Conservation (phyloP, 2,113 vertebrate species). For the Odontophorus gujanensis region DNA sequence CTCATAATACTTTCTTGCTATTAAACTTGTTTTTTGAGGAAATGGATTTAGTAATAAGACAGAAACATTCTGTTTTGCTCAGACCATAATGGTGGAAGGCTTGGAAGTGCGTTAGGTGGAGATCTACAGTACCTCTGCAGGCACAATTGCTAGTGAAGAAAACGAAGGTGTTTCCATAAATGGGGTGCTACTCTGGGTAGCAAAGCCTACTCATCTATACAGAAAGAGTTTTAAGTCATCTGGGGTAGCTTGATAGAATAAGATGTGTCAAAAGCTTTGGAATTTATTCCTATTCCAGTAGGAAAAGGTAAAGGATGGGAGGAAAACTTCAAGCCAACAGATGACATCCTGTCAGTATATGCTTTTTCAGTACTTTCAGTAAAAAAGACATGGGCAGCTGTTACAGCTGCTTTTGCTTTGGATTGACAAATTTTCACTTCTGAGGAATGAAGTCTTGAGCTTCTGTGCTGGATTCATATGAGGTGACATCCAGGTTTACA, state of each 20-base stretch:
- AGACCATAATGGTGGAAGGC: background rate
- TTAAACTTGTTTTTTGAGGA: background rate
- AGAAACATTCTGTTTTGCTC: too few species aligned
- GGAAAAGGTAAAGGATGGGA: background rate
- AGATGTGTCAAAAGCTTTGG: background rate
- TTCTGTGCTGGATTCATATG: background rate
- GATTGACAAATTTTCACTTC: background rate
- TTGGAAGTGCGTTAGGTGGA: background rate
- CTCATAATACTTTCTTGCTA: background rate
- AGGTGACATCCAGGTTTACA: background rate
- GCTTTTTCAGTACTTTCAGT: background rate
- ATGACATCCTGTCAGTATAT: background rate
- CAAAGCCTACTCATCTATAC: background rate
- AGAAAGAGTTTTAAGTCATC: fast-evolving
- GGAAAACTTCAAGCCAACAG: background rate
- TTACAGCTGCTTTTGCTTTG: background rate
- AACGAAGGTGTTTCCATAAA: background rate
- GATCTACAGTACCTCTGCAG: background rate
- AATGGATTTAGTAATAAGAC: too few species aligned
- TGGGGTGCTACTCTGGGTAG: fast-evolving
- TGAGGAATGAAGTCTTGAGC: background rate
- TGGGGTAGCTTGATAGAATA: background rate
- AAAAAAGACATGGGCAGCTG: background rate
- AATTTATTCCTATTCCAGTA: too few species aligned
- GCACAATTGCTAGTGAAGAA: background rate